Evolutionary conservation across 1,140 invertebrate species (phyloP).

Genomic region (Asbolus verrucosus): DNA sequence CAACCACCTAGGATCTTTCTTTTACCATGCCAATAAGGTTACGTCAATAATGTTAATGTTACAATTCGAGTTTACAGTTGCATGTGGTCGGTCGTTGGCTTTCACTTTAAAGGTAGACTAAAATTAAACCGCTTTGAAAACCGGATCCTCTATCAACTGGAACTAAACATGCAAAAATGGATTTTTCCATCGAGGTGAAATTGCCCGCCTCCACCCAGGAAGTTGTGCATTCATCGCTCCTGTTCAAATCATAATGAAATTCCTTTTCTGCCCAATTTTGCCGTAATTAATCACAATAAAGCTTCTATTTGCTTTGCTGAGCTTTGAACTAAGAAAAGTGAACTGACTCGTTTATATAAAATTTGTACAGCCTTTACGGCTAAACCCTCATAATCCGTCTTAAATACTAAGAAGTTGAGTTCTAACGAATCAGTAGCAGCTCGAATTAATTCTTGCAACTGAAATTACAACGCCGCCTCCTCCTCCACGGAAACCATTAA

Average conservation of each 20-base stretch:
- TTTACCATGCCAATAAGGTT: slow-evolving; percentile 29
- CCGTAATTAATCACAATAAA: slow-evolving; percentile 51
- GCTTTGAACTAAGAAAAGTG: slow-evolving; percentile 41
- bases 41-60: slow-evolving; percentile 18
- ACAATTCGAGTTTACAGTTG: slow-evolving; percentile 26
- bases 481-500: background rate
- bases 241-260: slow-evolving; percentile 43
- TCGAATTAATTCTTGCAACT: slow-evolving; percentile 8
- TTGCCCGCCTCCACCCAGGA: too few species aligned
- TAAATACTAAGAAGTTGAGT: slow-evolving; percentile 40
- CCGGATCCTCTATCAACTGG: background rate
- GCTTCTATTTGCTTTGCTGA: slow-evolving; percentile 48
- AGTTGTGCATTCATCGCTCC: too few species aligned
- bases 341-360: slow-evolving; percentile 38
- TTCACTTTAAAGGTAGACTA: slow-evolving; percentile 32
- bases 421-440: slow-evolving; percentile 23
- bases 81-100: slow-evolving; percentile 34
- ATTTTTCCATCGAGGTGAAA: background rate
- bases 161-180: background rate
- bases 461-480: slow-evolving; percentile 10
- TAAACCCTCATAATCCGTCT: slow-evolving; percentile 40
- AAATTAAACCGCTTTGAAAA: slow-evolving; percentile 38
- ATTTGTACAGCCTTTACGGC: slow-evolving; percentile 36
- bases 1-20: slow-evolving; percentile 34
- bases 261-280: slow-evolving; percentile 44